These are phyloP conservation scores for Amorpha juglandis DNA, from an alignment of 2,888 invertebrate genomes.

Conservation along the genomic window DNA sequence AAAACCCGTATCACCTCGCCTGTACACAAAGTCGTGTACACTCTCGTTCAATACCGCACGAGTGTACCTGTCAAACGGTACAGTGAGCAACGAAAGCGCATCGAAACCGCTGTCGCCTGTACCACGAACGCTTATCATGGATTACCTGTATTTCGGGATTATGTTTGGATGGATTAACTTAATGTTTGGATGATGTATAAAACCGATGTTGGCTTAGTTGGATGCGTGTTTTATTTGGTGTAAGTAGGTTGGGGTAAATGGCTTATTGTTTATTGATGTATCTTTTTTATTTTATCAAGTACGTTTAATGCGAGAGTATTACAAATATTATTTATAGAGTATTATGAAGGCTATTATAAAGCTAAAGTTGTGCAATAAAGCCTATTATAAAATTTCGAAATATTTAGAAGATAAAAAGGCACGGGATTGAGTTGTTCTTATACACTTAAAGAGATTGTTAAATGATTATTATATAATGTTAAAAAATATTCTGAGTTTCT, in stretches of 20 bases:
- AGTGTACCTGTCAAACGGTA: slow-evolving; percentile 27
- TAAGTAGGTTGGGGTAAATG: neutral
- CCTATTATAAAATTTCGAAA: too few relatives aligned
- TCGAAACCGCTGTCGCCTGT: slow-evolving; percentile 20
- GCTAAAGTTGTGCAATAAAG: too few relatives aligned
- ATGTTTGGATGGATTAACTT: slow-evolving; percentile 21
- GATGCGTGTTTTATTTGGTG: slow-evolving; percentile 1
- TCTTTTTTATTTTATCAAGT: neutral
- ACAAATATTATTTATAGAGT: too few relatives aligned
- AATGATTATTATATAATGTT: too few relatives aligned
- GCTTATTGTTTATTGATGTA: neutral
- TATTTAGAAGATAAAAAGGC: too few relatives aligned
- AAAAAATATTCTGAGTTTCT: too few relatives aligned
- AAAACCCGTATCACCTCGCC: neutral
- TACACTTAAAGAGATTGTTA: too few relatives aligned
- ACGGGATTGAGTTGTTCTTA: too few relatives aligned
- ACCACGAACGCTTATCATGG: slow-evolving; percentile 12
- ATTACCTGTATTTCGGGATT: slow-evolving; percentile 17
- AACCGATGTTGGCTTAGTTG: slow-evolving; percentile 6
- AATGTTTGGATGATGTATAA: slow-evolving; percentile 18
- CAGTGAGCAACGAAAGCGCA: slow-evolving; percentile 29
- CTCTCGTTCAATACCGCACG: neutral
- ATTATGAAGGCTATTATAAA: too few relatives aligned
- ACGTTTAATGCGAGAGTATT: neutral
- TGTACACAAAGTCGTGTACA: neutral